phyloP scores from a whole-genome alignment of 2,113 vertebrate species.

The Pachypanchax playfairii region DNA sequence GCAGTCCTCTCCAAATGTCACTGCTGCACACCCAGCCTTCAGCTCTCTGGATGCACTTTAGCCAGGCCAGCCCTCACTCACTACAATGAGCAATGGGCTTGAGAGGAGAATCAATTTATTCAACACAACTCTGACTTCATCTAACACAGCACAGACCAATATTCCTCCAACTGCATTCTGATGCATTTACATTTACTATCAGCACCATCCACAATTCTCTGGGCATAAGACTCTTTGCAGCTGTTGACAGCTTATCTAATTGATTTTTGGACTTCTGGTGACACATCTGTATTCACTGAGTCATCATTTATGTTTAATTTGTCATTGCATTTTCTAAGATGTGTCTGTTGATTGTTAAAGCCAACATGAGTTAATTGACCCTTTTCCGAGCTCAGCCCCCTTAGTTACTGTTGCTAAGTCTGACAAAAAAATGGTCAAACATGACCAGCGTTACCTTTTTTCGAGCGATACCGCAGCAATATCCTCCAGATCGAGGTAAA shows the following conservation, averaged over 20 bases:
- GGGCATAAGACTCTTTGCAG: slow-evolving; percentile 22
- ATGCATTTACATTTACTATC: slow-evolving; percentile 41
- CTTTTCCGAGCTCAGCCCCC: too few species aligned
- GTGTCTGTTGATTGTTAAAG: slow-evolving; percentile 46
- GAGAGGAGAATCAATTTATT: slow-evolving; percentile 18
- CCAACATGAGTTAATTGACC: slow-evolving; percentile 4
- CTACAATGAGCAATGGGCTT: slow-evolving; percentile 6
- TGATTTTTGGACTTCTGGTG: slow-evolving; percentile 46
- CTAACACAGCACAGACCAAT: not conserved
- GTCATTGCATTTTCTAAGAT: slow-evolving; percentile 48
- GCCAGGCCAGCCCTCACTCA: slow-evolving; percentile 4
- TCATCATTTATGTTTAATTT: slow-evolving; percentile 48
- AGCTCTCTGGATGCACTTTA: slow-evolving; percentile 46
- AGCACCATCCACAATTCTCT: slow-evolving; percentile 47
- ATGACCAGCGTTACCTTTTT: too few species aligned
- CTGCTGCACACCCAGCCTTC: slow-evolving; percentile 30
- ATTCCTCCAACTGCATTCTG: slow-evolving; percentile 19
- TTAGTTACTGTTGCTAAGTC: too few species aligned
- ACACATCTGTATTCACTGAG: slow-evolving; percentile 14
- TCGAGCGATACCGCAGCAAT: too few species aligned
- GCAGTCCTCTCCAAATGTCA: slow-evolving; percentile 49
- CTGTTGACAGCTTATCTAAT: slow-evolving; percentile 10
- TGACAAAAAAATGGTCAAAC: too few species aligned
- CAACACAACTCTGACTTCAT: slow-evolving; percentile 26
- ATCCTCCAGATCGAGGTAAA: too few species aligned